Base-by-base conservation (phyloP, 2,797 vertebrate genomes). In the Eulemur albifrons region DNA sequence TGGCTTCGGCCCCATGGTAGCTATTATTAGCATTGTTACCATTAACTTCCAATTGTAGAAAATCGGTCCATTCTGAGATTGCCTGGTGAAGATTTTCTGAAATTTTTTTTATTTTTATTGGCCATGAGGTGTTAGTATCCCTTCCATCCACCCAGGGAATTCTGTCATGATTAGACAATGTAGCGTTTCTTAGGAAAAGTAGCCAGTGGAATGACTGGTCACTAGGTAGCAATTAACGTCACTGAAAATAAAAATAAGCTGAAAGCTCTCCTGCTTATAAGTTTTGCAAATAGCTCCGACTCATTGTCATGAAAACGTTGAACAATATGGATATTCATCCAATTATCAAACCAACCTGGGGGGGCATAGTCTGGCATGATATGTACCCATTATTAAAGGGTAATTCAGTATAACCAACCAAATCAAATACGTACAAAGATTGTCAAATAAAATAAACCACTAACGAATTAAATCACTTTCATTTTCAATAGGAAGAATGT, bases 341-440 rank as follows among this genome's bases (percentile, higher is more conserved):
- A 98, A 86, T 96, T 94, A 97, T 59, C 2, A 94, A 97, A 96
- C 88, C 88, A 97, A 96, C 95, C 97, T 94, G 96, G 96, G 82
- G 97, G 97, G 96, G 7, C 97, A 97, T 88, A 96, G 95, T 84
- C 97, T 98, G 95, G 92, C 93, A 94, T 97, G 96, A 93, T 43
- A 89, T 40, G 92, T 40, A 80, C 82, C 94, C 96, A 97, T 98
- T 97, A 98, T 98, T 98, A 97, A 97, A 98, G 97, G 97, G 98
- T 98, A 98, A 99, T 98, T 98, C 97, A 93, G 98, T 98, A 98
- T 97, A 99, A 98, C 98, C 98, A 98, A 98, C 98, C 89, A 25
- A 98, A 98, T 99, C 96, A 92, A 98, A 95, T 98, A 98, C 90
- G 97, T 95, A 98, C 97, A 97, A 97, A 97, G 97, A 96, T 97